Evolutionary conservation across 2,113 vertebrate species (phyloP).

Genomic region (Etia nguti): DNA sequence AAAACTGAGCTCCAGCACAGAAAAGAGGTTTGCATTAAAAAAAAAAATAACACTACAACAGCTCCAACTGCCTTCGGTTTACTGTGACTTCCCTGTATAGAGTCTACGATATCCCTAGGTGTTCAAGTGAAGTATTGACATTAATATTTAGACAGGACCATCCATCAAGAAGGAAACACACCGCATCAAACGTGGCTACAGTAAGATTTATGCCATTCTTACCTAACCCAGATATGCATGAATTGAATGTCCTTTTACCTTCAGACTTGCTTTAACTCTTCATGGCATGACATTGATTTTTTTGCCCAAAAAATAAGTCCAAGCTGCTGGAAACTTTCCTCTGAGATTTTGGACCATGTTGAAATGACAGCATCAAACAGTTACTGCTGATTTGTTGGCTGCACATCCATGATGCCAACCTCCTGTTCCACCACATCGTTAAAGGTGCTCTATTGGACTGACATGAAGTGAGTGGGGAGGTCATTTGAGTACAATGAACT

Average conservation of each 20-base stretch:
- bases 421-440: not conserved
- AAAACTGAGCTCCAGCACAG: not conserved
- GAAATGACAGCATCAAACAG: not conserved
- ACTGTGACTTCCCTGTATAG: not conserved
- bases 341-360: not conserved
- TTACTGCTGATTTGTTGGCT: not conserved
- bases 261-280: not conserved
- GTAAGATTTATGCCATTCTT: not conserved
- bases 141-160: not conserved
- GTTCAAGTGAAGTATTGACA: not conserved
- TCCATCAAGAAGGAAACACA: not conserved
- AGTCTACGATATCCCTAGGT: not conserved
- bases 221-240: not conserved
- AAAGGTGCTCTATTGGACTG: too few relatives aligned
- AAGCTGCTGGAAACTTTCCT: not conserved
- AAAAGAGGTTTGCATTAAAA: not conserved
- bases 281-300: accelerated
- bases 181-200: not conserved
- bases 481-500: too few relatives aligned
- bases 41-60: not conserved
- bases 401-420: not conserved
- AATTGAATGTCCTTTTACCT: not conserved
- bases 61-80: not conserved
- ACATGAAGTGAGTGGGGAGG: too few relatives aligned
- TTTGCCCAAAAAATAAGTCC: too few relatives aligned